A percentile compares a stretch with the other conserved stretches of the same genome.
Conservation (phyloP, 2,113 vertebrate species). For the Girardinichthys multiradiatus region DNA sequence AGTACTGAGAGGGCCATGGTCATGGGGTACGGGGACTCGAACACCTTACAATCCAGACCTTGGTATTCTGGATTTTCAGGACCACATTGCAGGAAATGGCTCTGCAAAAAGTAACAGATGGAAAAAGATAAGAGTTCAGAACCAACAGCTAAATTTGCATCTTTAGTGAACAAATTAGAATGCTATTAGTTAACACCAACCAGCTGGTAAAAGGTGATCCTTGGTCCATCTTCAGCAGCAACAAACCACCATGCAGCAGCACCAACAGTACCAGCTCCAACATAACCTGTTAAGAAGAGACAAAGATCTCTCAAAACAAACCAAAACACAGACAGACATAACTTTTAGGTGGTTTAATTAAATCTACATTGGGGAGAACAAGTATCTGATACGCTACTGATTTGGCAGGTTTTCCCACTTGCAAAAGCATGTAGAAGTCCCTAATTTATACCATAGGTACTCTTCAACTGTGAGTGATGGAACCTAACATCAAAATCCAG, state of each 20-base stretch:
- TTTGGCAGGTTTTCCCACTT: too few relatives aligned
- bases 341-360: neutral
- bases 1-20: constrained; percentile 98
- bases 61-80: constrained; percentile 91
- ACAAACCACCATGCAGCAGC: constrained; percentile 99
- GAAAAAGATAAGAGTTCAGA: neutral
- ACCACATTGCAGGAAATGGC: constrained; percentile 96
- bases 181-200: constrained; percentile 63
- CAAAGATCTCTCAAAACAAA: neutral
- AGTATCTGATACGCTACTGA: too few relatives aligned
- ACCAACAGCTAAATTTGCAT: neutral
- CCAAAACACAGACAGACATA: neutral
- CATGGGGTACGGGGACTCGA: constrained; percentile 97
- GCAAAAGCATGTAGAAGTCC: too few relatives aligned
- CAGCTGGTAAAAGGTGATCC: constrained; percentile 94
- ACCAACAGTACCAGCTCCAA: constrained; percentile 95
- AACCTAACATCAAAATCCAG: too few relatives aligned
- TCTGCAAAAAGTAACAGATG: constrained; percentile 70
- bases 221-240: constrained; percentile 94
- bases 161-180: neutral
- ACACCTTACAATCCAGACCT: constrained; percentile 88
- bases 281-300: constrained; percentile 84
- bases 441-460: too few relatives aligned
- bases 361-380: too few relatives aligned
- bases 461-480: too few relatives aligned